Conservation (phyloP, 2,888 invertebrate genomes). For the Drosophila formosana region DNA sequence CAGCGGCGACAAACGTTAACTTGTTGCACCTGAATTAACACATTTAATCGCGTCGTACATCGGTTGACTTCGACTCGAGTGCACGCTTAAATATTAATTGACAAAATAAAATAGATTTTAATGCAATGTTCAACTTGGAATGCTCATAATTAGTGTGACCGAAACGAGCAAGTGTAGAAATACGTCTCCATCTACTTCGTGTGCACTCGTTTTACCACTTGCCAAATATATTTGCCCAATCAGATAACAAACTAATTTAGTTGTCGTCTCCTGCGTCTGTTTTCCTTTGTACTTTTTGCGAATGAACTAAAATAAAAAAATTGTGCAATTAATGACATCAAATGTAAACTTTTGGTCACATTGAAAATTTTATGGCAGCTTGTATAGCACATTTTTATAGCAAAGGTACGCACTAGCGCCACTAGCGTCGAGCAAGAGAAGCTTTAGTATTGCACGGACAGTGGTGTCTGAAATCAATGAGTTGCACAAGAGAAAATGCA, state of each 20-base stretch:
- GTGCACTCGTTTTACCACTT: not conserved
- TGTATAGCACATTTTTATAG: constrained; percentile 6
- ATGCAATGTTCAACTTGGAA: constrained; percentile 56
- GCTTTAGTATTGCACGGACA: not conserved
- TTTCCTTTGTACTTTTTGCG: not conserved
- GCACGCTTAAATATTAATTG: constrained; percentile 38
- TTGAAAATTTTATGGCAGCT: not conserved
- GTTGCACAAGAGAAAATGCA: not conserved
- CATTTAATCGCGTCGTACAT: constrained; percentile 45
- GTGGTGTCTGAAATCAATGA: constrained; percentile 1
- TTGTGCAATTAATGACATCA: not conserved
- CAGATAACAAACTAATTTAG: not conserved
- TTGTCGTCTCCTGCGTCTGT: not conserved
- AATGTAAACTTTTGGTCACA: constrained; percentile 9
- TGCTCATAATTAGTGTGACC: constrained; percentile 47
- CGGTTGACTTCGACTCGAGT: constrained; percentile 16
- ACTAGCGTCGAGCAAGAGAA: not conserved
- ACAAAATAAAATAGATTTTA: constrained; percentile 53
- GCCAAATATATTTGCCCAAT: not conserved
- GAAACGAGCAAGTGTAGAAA: not conserved
- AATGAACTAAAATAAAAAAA: not conserved
- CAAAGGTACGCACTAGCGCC: not conserved
- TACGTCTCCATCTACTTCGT: not conserved
- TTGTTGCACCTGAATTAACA: constrained; percentile 19
- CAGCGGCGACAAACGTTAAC: constrained; percentile 5